phyloP scores from a whole-genome alignment of 2,113 vertebrate species.

The Leptocoma aspasia region DNA sequence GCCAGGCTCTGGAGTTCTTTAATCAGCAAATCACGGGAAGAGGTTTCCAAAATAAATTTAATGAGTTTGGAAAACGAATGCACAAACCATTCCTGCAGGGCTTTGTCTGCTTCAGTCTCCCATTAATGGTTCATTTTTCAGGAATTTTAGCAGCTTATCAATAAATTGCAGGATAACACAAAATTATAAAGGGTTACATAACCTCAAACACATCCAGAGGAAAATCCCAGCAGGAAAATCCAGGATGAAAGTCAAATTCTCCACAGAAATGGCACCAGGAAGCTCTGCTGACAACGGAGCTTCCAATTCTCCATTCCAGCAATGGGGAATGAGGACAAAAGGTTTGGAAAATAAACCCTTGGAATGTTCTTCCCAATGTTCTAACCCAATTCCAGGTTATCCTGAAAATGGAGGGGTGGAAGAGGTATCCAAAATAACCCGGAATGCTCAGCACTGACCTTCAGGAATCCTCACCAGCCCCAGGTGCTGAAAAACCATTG shows the following conservation, averaged over 20 bases:
- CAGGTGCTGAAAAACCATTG: not conserved
- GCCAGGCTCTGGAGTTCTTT: not conserved
- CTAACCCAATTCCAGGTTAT: not conserved
- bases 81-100: not conserved
- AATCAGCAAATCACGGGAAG: not conserved
- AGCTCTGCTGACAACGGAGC: not conserved
- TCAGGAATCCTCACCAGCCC: not conserved
- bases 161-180: not conserved
- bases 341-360: not conserved
- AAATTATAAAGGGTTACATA: fast-evolving
- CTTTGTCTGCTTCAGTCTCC: not conserved
- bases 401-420: not conserved
- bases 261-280: not conserved
- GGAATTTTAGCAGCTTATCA: not conserved
- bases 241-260: not conserved
- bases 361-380: not conserved
- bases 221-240: not conserved
- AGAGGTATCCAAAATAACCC: not conserved
- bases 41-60: not conserved
- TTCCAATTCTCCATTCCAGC: not conserved
- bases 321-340: not conserved
- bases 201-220: not conserved
- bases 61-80: not conserved
- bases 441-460: not conserved
- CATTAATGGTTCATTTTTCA: not conserved